Conservation (phyloP, 2,888 invertebrate species). For the Dynastes maya region DNA sequence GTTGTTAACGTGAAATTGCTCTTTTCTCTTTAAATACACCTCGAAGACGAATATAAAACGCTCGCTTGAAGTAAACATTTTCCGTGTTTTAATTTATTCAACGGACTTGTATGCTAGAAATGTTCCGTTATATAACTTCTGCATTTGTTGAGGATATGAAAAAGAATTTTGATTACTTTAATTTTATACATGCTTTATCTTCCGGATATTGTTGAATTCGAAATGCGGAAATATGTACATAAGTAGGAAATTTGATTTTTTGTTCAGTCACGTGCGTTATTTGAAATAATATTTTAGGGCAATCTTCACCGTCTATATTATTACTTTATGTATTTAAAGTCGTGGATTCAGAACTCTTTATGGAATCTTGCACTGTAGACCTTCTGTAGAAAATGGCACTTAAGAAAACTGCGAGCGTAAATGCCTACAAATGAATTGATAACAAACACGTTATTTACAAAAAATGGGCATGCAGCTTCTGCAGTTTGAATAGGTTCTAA, state of each 20-base stretch:
- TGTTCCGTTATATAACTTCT: not conserved
- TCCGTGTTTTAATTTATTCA: constrained; percentile 3
- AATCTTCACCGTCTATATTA: no score
- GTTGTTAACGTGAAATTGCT: constrained; percentile 20
- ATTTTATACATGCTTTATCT: not conserved
- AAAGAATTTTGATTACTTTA: not conserved
- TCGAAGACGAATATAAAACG: constrained; percentile 8
- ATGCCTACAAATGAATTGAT: no score
- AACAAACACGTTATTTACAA: no score
- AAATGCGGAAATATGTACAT: constrained; percentile 12
- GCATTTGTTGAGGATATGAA: not conserved
- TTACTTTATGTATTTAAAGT: no score
- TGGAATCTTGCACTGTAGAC: no score
- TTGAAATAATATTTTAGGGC: no score
- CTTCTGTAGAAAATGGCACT: no score
- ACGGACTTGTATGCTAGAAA: not conserved
- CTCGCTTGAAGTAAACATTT: constrained; percentile 6
- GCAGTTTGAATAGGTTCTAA: no score
- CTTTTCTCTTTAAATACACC: constrained; percentile 16
- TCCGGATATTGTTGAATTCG: constrained; percentile 10
- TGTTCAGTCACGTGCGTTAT: no score
- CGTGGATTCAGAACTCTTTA: no score
- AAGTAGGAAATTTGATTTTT: not conserved
- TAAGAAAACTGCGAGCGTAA: no score
- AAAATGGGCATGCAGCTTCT: no score